Evolutionary conservation across 2,113 vertebrate genomes (phyloP).

Genomic region (rat (Rattus norvegicus)): GRCr8 NC_086026.1:52377001-52377500

Average conservation of each 20-base stretch:
- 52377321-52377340: constrained; percentile 72
- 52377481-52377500: constrained; percentile 30
- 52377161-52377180: not conserved
- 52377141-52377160: not conserved
- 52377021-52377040: not conserved
- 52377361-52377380: constrained; percentile 75
- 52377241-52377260: constrained; percentile 80
- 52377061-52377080: not conserved
- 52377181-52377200: not conserved
- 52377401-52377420: constrained; percentile 59
- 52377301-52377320: constrained; percentile 74
- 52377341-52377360: constrained; percentile 70
- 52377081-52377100: not conserved
- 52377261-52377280: constrained; percentile 71
- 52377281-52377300: constrained; percentile 74
- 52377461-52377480: constrained; percentile 19
- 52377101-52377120: not conserved
- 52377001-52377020: not conserved
- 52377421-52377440: constrained; percentile 69
- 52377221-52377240: constrained; percentile 47
- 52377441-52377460: constrained; percentile 53
- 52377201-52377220: not conserved
- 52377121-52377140: not conserved
- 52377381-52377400: constrained; percentile 71
- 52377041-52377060: not conserved